Conservation (phyloP, 2,113 vertebrate genomes). For the Megaceryle maxima region DNA sequence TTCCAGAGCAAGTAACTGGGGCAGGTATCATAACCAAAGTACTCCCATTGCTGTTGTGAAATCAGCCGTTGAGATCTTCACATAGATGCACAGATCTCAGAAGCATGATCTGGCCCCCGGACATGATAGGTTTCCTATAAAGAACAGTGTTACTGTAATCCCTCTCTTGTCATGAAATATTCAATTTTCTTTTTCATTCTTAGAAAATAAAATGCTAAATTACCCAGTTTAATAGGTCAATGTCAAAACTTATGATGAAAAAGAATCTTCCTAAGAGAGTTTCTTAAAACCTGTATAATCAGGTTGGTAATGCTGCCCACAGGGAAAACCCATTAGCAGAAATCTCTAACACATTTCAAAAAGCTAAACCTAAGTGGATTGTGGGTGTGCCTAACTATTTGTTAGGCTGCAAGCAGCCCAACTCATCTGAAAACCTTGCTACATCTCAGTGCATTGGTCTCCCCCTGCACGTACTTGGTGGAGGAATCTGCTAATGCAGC, state of each 20-base stretch:
- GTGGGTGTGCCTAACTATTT: slow-evolving; percentile 6
- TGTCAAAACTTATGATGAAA: slow-evolving; percentile 68
- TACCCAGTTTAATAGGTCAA: slow-evolving; percentile 67
- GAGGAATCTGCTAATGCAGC: neutral
- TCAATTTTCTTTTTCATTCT: slow-evolving; percentile 67
- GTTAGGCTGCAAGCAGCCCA: neutral
- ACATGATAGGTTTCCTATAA: slow-evolving; percentile 45
- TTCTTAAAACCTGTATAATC: slow-evolving; percentile 67
- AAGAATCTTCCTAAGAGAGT: slow-evolving; percentile 59
- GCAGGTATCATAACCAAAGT: neutral
- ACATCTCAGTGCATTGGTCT: neutral
- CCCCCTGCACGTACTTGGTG: neutral
- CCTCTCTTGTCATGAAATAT: slow-evolving; percentile 60
- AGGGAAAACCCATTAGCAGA: slow-evolving; percentile 69
- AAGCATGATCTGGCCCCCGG: neutral
- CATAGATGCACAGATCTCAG: neutral
- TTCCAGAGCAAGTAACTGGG: neutral
- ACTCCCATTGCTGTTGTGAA: neutral
- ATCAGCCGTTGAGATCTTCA: neutral
- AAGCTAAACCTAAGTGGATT: slow-evolving; percentile 52
- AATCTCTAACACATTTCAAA: slow-evolving; percentile 60
- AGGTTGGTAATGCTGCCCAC: slow-evolving; percentile 67
- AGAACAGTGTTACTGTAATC: slow-evolving; percentile 50
- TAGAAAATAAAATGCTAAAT: slow-evolving; percentile 64
- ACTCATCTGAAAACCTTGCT: neutral